These are phyloP conservation scores for Chaunax sp. DNA, from an alignment of 2,797 vertebrate species.

Conservation along the genomic window DNA sequence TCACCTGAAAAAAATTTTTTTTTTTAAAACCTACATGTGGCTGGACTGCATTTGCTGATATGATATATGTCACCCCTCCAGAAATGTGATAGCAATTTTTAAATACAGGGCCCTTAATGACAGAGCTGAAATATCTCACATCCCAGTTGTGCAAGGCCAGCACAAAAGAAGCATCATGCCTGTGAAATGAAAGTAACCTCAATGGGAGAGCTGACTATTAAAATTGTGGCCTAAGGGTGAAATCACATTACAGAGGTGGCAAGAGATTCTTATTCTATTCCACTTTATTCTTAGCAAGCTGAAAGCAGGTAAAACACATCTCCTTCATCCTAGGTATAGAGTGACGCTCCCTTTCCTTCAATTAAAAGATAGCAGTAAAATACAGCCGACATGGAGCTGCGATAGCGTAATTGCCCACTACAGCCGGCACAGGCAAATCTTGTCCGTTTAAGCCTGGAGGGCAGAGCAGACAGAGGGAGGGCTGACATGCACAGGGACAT, in stretches of 20 bases:
- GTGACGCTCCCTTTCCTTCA: conserved; percentile 70
- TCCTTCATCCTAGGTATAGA: conserved; percentile 70
- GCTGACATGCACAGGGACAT: conserved; percentile 53
- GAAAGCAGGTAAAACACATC: conserved; percentile 74
- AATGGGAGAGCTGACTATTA: conserved; percentile 76
- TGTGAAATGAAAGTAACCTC: conserved; percentile 77
- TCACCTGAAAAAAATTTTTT: conserved; percentile 5
- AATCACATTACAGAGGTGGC: conserved; percentile 75
- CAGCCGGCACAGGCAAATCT: conserved; percentile 34
- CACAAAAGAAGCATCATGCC: conserved; percentile 74
- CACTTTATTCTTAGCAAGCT: conserved; percentile 69
- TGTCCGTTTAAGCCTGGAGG: conserved; percentile 65
- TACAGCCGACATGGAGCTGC: conserved; percentile 50
- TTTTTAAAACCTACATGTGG: conserved; percentile 12
- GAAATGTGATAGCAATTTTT: conserved; percentile 68
- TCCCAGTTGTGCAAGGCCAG: conserved; percentile 69
- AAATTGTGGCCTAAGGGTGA: conserved; percentile 78
- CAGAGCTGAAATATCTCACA: conserved; percentile 65
- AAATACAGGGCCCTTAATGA: conserved; percentile 76
- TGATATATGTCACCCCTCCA: conserved; percentile 58
- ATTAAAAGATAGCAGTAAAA: conserved; percentile 82
- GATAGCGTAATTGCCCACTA: conserved; percentile 71
- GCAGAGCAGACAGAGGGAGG: conserved; percentile 34
- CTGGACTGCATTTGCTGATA: conserved; percentile 34
- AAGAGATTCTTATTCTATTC: conserved; percentile 70